Evolutionary conservation across 2,797 vertebrate genomes (phyloP), one percentile per base, ranked within the genome.

Genomic region (Lophius americanus): DNA sequence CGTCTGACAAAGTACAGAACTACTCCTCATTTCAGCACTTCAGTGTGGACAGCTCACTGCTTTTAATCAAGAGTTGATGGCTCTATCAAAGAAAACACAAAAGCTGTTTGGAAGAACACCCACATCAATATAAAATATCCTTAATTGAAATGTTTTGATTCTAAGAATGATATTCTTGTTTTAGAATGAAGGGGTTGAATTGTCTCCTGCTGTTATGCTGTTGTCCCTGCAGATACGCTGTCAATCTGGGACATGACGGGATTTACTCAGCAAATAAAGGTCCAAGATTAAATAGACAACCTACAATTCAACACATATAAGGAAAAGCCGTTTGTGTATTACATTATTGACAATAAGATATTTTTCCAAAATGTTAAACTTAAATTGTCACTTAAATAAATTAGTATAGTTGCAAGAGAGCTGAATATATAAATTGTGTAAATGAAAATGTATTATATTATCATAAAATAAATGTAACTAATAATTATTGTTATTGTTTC

Each of bases 161-260:
- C 50, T 58, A 59, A 35, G 9, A 10, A 59, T 55, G 9, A 42
- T 4, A 37, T 63, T 11, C 2, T 2, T 67, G 38, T 39, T 70
- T 14, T 23, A 14, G n/a, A 60, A 59, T 59, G 13, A 54, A 35
- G 13, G 57, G 11, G 3, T 56, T 61, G 56, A 73, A 56, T 56
- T 47, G 2, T 43, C 61, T 62, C 79, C 78, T 75, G 78, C 73
- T 89, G 79, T 78, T 68, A 55, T 41, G 72, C 33, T 64, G 67
- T 47, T 41, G 65, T 71, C 60, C 54, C 77, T 68, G 57, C 70
- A 75, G 83, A 90, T 88, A 91, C 60, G 74, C 79, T 86, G 82
- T 87, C 82, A 92, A 94, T 93, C 91, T 93, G 83, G 93, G 93
- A 91, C 92, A 91, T 50, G 61, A 68, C 12, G 5, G 92, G 93